Evolutionary conservation across 1,140 invertebrate genomes (phyloP).

Genomic region (Dreissena rostriformis): DNA sequence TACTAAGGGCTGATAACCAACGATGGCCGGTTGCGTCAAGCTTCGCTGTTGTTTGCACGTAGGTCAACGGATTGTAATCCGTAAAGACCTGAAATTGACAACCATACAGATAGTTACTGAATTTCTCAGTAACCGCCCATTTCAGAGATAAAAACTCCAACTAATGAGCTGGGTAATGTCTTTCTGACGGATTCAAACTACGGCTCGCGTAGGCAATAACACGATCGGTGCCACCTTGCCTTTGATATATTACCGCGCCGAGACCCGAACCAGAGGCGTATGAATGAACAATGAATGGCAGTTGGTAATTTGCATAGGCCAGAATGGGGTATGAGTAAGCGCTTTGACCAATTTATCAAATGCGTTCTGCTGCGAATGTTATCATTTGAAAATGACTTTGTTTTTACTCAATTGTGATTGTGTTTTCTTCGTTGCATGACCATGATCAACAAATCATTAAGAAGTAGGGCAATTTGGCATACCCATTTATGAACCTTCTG

Average conservation of each 20-base stretch:
- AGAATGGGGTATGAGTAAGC: background rate
- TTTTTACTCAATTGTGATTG: background rate
- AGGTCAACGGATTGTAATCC: too few species aligned
- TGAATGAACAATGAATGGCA: background rate
- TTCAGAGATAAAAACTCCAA: too few species aligned
- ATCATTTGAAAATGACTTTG: constrained; percentile 9
- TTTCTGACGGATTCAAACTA: too few species aligned
- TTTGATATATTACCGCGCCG: constrained; percentile 20
- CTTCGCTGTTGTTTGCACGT: too few species aligned
- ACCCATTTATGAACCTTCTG: constrained; percentile 65
- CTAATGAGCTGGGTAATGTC: too few species aligned
- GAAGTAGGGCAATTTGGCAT: constrained; percentile 16
- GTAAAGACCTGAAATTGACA: too few species aligned
- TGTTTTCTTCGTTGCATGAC: background rate
- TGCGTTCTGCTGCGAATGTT: background rate
- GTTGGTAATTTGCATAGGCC: constrained; percentile 3
- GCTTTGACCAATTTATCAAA: background rate
- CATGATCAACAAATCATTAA: constrained; percentile 36
- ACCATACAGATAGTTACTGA: too few species aligned
- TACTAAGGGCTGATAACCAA: too few species aligned
- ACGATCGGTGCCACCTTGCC: too few species aligned
- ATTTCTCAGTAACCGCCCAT: too few species aligned
- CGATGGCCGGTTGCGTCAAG: too few species aligned
- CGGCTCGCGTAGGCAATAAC: too few species aligned
- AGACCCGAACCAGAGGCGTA: background rate